Percentiles rank a stretch among this genome's conserved stretches.
Conservation (phyloP, 2,113 vertebrate genomes). For the Salvator merianae region DNA sequence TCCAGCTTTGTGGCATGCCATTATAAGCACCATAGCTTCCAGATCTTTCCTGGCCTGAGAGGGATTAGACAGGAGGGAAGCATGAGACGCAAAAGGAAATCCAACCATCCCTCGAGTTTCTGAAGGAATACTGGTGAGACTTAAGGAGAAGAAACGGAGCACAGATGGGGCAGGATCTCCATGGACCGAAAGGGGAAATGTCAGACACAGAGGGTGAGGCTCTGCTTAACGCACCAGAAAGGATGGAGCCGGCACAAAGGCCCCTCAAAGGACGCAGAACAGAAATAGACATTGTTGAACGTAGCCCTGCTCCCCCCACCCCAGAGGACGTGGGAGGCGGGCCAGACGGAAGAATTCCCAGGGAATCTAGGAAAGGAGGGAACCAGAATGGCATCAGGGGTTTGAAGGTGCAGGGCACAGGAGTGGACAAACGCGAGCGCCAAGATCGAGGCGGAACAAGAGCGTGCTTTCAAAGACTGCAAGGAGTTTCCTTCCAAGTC, state of each 20-base stretch:
- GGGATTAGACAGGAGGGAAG: not conserved
- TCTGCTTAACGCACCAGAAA: conserved; percentile 30
- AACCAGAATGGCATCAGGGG: not conserved
- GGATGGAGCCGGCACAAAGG: conserved; percentile 20
- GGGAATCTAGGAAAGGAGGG: conserved; percentile 2
- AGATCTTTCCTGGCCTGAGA: too few relatives aligned
- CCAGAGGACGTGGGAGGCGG: conserved; percentile 29
- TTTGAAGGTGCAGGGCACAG: not conserved
- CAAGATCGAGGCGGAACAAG: not conserved
- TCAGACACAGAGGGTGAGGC: conserved; percentile 28
- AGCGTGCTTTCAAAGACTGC: not conserved
- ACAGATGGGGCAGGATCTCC: conserved; percentile 13
- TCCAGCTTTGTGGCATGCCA: not conserved
- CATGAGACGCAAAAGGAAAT: conserved; percentile 48
- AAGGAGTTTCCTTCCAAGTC: not conserved
- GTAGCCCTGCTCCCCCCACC: conserved; percentile 48
- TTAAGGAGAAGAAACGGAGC: not conserved
- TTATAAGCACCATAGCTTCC: not conserved
- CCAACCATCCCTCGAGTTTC: conserved; percentile 40
- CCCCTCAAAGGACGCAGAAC: conserved; percentile 37
- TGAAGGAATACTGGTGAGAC: conserved; percentile 18
- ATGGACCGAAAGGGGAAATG: conserved; percentile 27
- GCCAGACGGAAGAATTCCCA: conserved; percentile 56
- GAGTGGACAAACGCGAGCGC: not conserved
- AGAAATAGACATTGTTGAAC: conserved; percentile 26